phyloP scores from a whole-genome alignment of 2,113 vertebrate species.

The Bujurquina vittata region DNA sequence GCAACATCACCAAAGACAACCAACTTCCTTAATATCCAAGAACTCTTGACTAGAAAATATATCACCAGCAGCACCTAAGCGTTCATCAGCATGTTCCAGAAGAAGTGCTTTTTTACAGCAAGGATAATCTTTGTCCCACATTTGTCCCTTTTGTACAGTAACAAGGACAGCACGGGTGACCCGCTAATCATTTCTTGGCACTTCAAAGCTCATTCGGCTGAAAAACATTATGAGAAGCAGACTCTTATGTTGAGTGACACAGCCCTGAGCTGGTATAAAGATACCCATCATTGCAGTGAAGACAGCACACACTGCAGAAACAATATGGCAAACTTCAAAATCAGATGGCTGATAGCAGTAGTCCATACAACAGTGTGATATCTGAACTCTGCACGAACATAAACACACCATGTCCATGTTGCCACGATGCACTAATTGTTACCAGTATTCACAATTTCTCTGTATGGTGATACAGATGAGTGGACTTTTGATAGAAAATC shows the following conservation, averaged over 20 bases:
- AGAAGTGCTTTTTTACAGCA: not conserved
- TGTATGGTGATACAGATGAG: not conserved
- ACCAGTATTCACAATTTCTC: not conserved
- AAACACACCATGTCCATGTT: not conserved
- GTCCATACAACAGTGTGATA: not conserved
- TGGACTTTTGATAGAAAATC: not conserved
- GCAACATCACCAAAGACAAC: slow-evolving; percentile 1
- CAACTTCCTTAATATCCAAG: not conserved
- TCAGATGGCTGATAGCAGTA: not conserved
- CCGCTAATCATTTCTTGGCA: not conserved
- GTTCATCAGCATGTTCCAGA: not conserved
- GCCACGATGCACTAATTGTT: not conserved
- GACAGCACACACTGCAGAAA: slow-evolving; percentile 25
- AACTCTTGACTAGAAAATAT: not conserved
- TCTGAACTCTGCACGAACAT: not conserved
- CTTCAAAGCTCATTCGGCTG: slow-evolving; percentile 27
- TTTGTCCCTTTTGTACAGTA: not conserved
- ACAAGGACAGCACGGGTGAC: slow-evolving; percentile 8
- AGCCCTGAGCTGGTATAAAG: slow-evolving; percentile 20
- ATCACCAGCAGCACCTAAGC: not conserved
- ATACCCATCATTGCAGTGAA: slow-evolving; percentile 27
- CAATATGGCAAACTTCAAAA: not conserved
- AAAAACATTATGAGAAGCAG: slow-evolving; percentile 18
- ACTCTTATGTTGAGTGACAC: slow-evolving; percentile 5
- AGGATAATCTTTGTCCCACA: not conserved